These are phyloP conservation scores for Anthoptus insignis DNA, from an alignment of 2,888 invertebrate genomes.

Conservation along the genomic window DNA sequence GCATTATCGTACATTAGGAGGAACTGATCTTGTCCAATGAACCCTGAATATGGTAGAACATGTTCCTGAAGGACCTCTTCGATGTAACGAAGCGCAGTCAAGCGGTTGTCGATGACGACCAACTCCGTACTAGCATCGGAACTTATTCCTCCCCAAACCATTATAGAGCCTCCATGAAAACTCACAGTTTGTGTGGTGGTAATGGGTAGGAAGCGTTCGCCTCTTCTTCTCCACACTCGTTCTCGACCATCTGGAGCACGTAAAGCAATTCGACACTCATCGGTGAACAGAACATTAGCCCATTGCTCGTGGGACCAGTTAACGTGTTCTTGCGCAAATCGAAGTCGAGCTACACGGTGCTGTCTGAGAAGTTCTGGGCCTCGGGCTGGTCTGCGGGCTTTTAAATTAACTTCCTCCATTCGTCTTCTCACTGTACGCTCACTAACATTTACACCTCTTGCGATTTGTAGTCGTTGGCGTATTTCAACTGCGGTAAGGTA, in stretches of 20 bases:
- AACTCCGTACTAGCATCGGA: no score
- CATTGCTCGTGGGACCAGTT: not conserved
- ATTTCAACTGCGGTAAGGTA: slow-evolving; percentile 22
- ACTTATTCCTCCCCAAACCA: not conserved
- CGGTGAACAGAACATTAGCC: no score
- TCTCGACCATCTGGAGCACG: slow-evolving; percentile 14
- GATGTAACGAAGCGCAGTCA: no score
- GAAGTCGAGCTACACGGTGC: slow-evolving; percentile 18
- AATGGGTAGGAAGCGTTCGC: not conserved
- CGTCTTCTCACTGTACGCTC: slow-evolving; percentile 42
- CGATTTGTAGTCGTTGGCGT: no score
- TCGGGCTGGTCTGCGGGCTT: slow-evolving; percentile 37
- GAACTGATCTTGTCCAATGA: no score
- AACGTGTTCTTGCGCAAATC: slow-evolving; percentile 1
- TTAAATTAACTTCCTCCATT: slow-evolving; percentile 42
- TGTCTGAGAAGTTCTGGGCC: not conserved
- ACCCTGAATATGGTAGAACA: slow-evolving; percentile 25
- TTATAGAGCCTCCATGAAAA: slow-evolving; percentile 23
- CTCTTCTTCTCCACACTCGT: slow-evolving; percentile 8
- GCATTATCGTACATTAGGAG: no score
- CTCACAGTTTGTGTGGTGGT: slow-evolving; percentile 24
- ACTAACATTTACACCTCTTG: slow-evolving; percentile 2
- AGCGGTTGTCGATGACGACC: no score
- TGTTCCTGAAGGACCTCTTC: slow-evolving; percentile 29
- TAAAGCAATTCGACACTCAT: no score